Evolutionary conservation across 2,113 vertebrate genomes (phyloP).

Genomic region (Heterotilapia buettikoferi): DNA sequence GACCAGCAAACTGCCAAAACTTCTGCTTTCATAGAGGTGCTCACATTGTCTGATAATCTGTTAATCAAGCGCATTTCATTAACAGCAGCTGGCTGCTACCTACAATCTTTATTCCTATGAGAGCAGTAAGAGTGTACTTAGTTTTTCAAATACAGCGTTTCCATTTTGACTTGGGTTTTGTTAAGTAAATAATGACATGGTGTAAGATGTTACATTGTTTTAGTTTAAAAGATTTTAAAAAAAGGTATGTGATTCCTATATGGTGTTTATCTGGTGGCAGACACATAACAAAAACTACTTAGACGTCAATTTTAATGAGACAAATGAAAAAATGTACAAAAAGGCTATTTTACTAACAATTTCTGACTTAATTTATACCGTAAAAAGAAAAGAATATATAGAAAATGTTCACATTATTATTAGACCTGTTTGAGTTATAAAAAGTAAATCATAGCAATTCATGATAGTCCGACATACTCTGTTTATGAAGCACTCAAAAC

Average conservation of each 20-base stretch:
- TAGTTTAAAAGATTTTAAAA: accelerated
- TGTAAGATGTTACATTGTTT: neutral
- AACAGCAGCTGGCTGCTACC: neutral
- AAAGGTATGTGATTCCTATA: neutral
- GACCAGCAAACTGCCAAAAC: neutral
- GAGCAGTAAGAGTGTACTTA: neutral
- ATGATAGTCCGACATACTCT: neutral
- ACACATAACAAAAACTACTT: neutral
- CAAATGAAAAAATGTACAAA: neutral
- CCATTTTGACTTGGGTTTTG: neutral
- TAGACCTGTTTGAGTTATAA: neutral
- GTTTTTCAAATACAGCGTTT: neutral
- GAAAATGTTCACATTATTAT: neutral
- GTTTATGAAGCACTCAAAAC: neutral
- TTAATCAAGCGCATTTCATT: neutral
- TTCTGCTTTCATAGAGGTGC: neutral
- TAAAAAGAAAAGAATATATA: neutral
- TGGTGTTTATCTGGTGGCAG: neutral
- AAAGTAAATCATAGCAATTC: neutral
- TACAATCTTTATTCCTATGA: neutral
- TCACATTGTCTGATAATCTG: neutral
- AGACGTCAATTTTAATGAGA: neutral
- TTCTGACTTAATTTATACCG: neutral
- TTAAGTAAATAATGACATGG: neutral
- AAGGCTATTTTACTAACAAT: neutral